These are phyloP conservation scores for Myotis vivesi DNA, from an alignment of 2,797 vertebrate genomes.

Conservation along the genomic window DNA sequence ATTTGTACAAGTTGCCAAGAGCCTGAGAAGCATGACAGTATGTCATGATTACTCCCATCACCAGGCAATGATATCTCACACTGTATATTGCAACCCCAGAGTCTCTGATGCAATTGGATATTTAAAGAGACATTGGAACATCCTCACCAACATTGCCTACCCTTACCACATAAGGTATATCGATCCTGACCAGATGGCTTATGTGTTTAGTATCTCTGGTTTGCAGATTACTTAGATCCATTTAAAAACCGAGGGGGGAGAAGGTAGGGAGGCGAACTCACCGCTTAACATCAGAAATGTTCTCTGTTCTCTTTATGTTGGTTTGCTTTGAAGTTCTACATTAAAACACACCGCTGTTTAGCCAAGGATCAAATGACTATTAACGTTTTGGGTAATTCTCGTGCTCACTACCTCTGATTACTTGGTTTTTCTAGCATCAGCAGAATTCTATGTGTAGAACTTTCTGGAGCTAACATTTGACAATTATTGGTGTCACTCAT, in stretches of 20 bases:
- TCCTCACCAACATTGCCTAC: background rate
- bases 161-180: background rate
- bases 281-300: background rate
- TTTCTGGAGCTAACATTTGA: background rate
- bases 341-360: background rate
- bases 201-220: background rate
- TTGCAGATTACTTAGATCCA: background rate
- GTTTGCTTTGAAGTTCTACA: background rate
- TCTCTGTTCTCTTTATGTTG: background rate
- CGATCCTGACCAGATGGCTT: background rate
- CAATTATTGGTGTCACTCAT: background rate
- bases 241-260: background rate
- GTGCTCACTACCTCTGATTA: background rate
- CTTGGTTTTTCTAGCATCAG: background rate
- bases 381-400: background rate
- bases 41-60: background rate
- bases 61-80: background rate
- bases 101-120: background rate
- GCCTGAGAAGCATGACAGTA: background rate
- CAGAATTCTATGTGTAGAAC: background rate
- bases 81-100: background rate
- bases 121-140: background rate
- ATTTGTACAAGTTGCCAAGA: background rate
- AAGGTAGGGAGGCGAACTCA: background rate
- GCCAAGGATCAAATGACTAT: background rate